Evolutionary conservation across 2,797 vertebrate genomes (phyloP), one percentile per base, ranked within the genome.

Genomic region (Adrianichthys oophorus): DNA sequence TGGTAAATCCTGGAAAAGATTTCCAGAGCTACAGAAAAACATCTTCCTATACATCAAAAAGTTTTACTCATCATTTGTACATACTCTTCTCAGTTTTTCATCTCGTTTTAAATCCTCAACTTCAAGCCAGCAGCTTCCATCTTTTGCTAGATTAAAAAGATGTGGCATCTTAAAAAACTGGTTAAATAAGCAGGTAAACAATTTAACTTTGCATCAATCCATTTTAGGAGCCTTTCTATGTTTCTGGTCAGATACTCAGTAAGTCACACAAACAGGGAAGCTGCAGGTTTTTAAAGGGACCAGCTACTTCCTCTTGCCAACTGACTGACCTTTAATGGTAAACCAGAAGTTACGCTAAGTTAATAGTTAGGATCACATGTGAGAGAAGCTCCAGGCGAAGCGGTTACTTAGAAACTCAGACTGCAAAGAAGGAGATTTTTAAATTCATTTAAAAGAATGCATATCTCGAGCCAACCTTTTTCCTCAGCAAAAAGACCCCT

Each of bases 261-360:
- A 12, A 21, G 24, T 41, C n/a, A 40, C 13, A 52, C 48, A 62
- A 23, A 59, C 1, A 54, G 32, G 41, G 7, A 61, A 52, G 48
- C 23, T 24, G 8, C 1, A 23, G 19, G 24, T 52, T 49, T 79
- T 40, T 56, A 57, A 46, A 56, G 61, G 60, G 67, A 59, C 52
- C 42, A 60, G 53, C 55, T 41, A 55, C 59, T 74, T 69, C 15
- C 19, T 51, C 29, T 64, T 69, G 50, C 42, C 51, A 51, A 65
- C 41, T 64, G 59, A 19, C 15, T 75, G 65, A 76, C 60, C 58
- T 78, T 73, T 57, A 59, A 48, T 29, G 37, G 14, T 59, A 62
- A 65, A 65, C 41, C 4, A 78, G 48, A 48, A 44, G 15, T 42
- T 16, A 12, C 40, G 43, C 68, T 70, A 55, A 51, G 23, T 51